A percentile compares a stretch with the other conserved stretches of the same genome.
These are phyloP conservation scores for Euphydryas editha DNA, from an alignment of 2,888 invertebrate genomes.

Conservation along the genomic window DNA sequence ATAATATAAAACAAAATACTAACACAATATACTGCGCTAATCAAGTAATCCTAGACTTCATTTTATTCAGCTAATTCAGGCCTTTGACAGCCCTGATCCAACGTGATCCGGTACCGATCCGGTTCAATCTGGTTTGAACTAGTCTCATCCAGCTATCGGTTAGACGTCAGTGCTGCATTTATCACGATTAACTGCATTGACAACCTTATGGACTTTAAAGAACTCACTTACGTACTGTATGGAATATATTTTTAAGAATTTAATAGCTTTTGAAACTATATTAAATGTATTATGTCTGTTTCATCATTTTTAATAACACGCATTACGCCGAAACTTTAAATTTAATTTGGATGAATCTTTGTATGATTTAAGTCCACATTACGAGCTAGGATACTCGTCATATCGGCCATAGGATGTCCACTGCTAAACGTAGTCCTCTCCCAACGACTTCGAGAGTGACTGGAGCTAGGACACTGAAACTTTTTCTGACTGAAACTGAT, in stretches of 20 bases:
- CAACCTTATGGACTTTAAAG: slow-evolving; percentile 24
- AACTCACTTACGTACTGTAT: slow-evolving; percentile 15
- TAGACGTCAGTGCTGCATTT: slow-evolving; percentile 41
- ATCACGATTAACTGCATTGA: slow-evolving; percentile 44
- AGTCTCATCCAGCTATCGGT: slow-evolving; percentile 46
- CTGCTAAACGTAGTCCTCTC: too few relatives aligned
- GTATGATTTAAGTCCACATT: too few relatives aligned
- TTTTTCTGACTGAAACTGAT: too few relatives aligned
- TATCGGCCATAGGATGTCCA: too few relatives aligned
- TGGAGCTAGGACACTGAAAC: too few relatives aligned
- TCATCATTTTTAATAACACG: too few relatives aligned
- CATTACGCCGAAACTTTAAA: too few relatives aligned
- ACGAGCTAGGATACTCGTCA: too few relatives aligned
- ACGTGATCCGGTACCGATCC: slow-evolving; percentile 43
- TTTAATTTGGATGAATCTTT: too few relatives aligned
- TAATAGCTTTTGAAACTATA: not conserved
- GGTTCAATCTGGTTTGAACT: slow-evolving; percentile 40
- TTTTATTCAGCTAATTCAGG: slow-evolving; percentile 31
- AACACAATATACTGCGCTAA: not conserved
- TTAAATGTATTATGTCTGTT: not conserved
- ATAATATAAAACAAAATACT: not conserved
- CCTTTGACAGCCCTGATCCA: slow-evolving; percentile 47
- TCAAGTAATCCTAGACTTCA: slow-evolving; percentile 19
- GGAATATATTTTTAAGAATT: not conserved
- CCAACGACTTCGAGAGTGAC: too few relatives aligned